Evolutionary conservation across 2,113 vertebrate species (phyloP).

Genomic region (Elaphurus davidianus): DNA sequence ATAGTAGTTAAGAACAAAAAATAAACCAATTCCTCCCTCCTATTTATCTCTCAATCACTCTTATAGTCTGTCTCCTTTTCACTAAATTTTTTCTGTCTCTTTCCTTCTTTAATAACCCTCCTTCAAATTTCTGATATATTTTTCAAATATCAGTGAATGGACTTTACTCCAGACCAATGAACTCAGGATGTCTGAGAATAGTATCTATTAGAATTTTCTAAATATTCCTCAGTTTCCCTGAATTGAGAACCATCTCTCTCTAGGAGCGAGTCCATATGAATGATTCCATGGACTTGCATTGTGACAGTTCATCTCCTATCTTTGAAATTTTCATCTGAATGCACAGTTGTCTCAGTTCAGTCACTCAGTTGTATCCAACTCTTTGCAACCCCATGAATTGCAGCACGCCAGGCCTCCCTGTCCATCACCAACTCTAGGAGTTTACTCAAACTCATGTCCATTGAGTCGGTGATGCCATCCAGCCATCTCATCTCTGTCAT

Average conservation of each 20-base stretch:
- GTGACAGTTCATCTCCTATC: not conserved
- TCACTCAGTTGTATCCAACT: accelerated
- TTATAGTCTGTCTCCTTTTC: not conserved
- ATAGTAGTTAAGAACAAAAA: conserved; percentile 30
- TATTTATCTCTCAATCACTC: not conserved
- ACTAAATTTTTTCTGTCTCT: not conserved
- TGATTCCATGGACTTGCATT: not conserved
- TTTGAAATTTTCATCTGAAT: not conserved
- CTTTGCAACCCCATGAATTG: not conserved
- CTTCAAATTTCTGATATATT: not conserved
- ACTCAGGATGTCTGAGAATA: not conserved
- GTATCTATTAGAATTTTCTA: not conserved
- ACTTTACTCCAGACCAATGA: not conserved
- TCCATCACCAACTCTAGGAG: not conserved
- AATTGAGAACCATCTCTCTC: not conserved
- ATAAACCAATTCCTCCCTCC: not conserved
- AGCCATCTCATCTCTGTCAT: not conserved
- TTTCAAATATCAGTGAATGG: not conserved
- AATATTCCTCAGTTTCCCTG: not conserved
- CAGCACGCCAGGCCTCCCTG: not conserved
- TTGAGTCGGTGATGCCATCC: not conserved
- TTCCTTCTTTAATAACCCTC: not conserved
- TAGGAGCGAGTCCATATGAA: not conserved
- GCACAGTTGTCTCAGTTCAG: not conserved
- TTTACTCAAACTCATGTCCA: not conserved